Base-by-base conservation (phyloP, 2,888 invertebrate species). In the Eupithecia insigniata region DNA sequence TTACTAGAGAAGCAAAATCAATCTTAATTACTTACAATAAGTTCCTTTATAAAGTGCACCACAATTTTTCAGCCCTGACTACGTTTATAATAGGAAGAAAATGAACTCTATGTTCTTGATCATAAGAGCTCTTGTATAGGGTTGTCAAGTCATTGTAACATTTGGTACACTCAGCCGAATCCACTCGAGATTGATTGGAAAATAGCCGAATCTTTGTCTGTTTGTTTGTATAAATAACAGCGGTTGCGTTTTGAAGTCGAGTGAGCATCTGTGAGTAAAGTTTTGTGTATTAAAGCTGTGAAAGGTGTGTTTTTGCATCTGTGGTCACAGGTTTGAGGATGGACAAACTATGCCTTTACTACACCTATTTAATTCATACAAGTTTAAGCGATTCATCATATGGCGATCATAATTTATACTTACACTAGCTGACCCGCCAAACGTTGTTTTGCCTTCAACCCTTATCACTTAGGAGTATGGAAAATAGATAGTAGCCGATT, bases 131-230 rank as follows among this genome's bases (percentile, higher is more conserved):
- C 8, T 28, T 26, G 22, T 64, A 51, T 16, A 64, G 43, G 70
- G 51, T 64, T 71, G 51, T 55, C 30, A 26, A 69, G 62, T 28
- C 14, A 69, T 32, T 72, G 82, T 81, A 92, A 90, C 92, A 92
- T 91, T 92, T 92, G 92, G 88, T 85, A 81, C 79, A 83, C 83
- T 85, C 77, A 78, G 72, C 74, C 76, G 76, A 76, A 77, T 67
- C 80, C 82, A 85, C 93, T 93, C 87, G 87, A 92, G 82, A 83
- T 88, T 92, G 92, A 93, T 93, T 92, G 93, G 89, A 92, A 92
- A 91, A 89, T 88, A 88, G 87, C 91, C 84, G 80, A 83, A 85
- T 85, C 89, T 86, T 90, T 90, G 90, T 92, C 75, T 86, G 87
- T 90, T 87, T 90, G 89, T 90, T 91, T 90, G 84, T 88, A 84